phyloP scores from a whole-genome alignment of 2,888 invertebrate genomes.

The Drosophila anomalipes region DNA sequence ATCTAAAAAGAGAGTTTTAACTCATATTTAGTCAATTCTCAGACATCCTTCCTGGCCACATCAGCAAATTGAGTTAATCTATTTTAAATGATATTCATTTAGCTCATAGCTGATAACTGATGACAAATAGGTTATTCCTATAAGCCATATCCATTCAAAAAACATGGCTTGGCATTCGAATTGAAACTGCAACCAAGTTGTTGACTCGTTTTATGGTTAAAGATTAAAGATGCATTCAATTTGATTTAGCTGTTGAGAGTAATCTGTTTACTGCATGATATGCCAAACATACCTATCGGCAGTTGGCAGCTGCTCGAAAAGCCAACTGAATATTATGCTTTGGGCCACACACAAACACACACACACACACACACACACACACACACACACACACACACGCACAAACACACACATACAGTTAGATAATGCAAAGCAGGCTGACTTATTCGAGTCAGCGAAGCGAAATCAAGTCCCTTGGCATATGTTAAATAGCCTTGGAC shows the following conservation, averaged over 20 bases:
- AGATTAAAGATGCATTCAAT: not conserved
- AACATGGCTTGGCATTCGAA: not conserved
- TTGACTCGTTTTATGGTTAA: no score
- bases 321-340: slow-evolving; percentile 29
- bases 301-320: slow-evolving; percentile 26
- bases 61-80: not conserved
- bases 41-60: not conserved
- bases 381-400: slow-evolving; percentile 10
- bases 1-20: not conserved
- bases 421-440: slow-evolving; percentile 35
- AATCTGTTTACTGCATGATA: slow-evolving; percentile 12
- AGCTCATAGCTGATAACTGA: no score
- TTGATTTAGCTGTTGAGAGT: not conserved
- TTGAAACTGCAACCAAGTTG: not conserved
- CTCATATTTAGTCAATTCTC: not conserved
- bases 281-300: not conserved
- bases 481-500: slow-evolving; percentile 60
- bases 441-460: slow-evolving; percentile 51
- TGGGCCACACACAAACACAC: slow-evolving; percentile 16
- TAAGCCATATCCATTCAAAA: not conserved
- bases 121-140: not conserved
- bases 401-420: not conserved
- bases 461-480: slow-evolving; percentile 53
- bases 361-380: slow-evolving; percentile 7
- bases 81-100: not conserved